A percentile compares a stretch with the other conserved stretches of the same genome.
These are phyloP conservation scores for Corydoras sp. DNA, from an alignment of 2,113 vertebrate species.

Conservation along the genomic window DNA sequence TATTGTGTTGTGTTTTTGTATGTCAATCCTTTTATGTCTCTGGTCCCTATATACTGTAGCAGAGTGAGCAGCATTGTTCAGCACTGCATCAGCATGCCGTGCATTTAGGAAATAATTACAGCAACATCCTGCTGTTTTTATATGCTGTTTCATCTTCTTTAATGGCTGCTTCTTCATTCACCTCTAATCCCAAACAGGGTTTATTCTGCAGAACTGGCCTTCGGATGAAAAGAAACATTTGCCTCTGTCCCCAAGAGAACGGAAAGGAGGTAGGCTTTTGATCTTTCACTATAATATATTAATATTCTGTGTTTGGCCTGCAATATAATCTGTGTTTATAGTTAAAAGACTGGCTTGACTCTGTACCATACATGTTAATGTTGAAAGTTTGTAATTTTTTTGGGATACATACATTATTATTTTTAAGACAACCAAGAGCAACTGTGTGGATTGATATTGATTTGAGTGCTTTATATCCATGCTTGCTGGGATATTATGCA, in stretches of 20 bases:
- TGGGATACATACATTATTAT: slow-evolving; percentile 46
- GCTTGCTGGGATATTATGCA: slow-evolving; percentile 52
- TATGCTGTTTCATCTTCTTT: slow-evolving; percentile 72
- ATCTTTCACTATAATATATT: slow-evolving; percentile 57
- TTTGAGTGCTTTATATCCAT: slow-evolving; percentile 53
- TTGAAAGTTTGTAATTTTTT: slow-evolving; percentile 48
- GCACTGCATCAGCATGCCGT: slow-evolving; percentile 66
- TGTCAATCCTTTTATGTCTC: slow-evolving; percentile 56
- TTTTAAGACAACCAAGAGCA: slow-evolving; percentile 58
- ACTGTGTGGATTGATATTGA: slow-evolving; percentile 58
- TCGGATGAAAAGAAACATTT: slow-evolving; percentile 91
- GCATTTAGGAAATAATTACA: slow-evolving; percentile 76
- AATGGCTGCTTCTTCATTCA: slow-evolving; percentile 79
- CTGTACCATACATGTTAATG: slow-evolving; percentile 53
- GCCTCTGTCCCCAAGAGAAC: slow-evolving; percentile 86
- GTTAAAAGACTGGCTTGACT: slow-evolving; percentile 45
- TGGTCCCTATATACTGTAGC: slow-evolving; percentile 53
- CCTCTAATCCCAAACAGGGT: slow-evolving; percentile 79
- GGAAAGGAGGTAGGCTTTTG: slow-evolving; percentile 87
- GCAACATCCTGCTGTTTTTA: slow-evolving; percentile 73
- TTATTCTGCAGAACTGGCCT: slow-evolving; percentile 94
- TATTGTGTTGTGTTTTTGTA: slow-evolving; percentile 7
- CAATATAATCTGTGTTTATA: slow-evolving; percentile 55
- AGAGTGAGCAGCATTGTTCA: slow-evolving; percentile 61
- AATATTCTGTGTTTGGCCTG: slow-evolving; percentile 46